Conservation (phyloP, 2,888 invertebrate genomes). For the Harpagoxenus sublaevis region DNA sequence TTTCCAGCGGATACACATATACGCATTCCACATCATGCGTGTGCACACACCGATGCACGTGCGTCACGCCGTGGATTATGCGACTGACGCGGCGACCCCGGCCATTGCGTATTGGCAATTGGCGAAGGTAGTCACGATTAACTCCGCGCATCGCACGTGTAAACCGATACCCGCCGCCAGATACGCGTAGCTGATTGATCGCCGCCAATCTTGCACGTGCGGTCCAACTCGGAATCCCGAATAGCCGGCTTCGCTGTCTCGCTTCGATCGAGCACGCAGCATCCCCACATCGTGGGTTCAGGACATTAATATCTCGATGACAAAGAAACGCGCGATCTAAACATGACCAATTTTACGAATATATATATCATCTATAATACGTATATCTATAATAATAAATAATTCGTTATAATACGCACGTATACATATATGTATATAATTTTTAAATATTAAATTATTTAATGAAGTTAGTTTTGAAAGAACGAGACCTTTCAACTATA, state of each 20-base stretch:
- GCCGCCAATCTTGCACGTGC: slow-evolving; percentile 45
- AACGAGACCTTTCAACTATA: neutral
- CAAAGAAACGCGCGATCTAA: neutral
- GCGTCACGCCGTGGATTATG: slow-evolving; percentile 34
- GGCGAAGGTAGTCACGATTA: slow-evolving; percentile 44
- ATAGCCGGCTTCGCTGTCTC: slow-evolving; percentile 5
- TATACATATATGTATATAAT: neutral
- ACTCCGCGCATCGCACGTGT: slow-evolving; percentile 39
- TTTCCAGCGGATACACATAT: neutral
- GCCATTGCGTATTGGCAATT: slow-evolving; percentile 39
- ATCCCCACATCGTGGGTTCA: neutral
- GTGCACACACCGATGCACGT: slow-evolving; percentile 20
- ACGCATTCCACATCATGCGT: slow-evolving; percentile 20
- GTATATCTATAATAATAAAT: neutral
- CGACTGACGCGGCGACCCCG: slow-evolving; percentile 39
- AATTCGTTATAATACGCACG: neutral
- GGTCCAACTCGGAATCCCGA: slow-evolving; percentile 18
- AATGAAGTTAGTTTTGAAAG: neutral
- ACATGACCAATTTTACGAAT: neutral
- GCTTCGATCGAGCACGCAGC: neutral
- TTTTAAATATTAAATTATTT: neutral
- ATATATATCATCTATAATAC: neutral
- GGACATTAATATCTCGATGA: slow-evolving; percentile 2
- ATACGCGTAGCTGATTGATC: slow-evolving; percentile 52
- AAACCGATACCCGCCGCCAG: slow-evolving; percentile 40